These are phyloP conservation scores for Daubentonia madagascariensis DNA, from an alignment of 2,113 vertebrate genomes.

Conservation along the genomic window DNA sequence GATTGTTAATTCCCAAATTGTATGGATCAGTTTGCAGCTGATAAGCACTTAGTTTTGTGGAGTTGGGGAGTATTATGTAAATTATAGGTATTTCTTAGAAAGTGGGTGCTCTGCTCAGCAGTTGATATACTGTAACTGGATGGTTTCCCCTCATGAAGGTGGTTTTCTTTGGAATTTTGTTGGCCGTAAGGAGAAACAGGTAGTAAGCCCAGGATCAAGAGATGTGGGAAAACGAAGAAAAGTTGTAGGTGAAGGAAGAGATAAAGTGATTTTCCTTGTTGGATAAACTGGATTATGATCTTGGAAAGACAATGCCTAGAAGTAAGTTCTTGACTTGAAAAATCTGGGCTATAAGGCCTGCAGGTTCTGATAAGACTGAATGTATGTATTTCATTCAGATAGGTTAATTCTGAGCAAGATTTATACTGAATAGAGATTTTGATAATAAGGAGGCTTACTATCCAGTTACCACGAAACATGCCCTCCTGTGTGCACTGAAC, in stretches of 20 bases:
- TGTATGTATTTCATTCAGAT: neutral
- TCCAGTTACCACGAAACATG: neutral
- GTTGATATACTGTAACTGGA: neutral
- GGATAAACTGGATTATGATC: neutral
- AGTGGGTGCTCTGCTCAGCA: neutral
- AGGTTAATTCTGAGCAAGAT: neutral
- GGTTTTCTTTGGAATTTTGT: neutral
- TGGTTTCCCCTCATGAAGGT: neutral
- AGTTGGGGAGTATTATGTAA: neutral
- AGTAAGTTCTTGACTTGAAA: neutral
- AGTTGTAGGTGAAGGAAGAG: neutral
- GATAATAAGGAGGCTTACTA: neutral
- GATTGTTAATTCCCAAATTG: neutral
- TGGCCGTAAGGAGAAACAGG: neutral
- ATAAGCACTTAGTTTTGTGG: neutral
- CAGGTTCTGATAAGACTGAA: neutral
- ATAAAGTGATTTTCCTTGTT: neutral
- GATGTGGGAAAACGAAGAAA: neutral
- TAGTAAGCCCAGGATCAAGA: neutral
- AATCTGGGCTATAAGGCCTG: neutral
- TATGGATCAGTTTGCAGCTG: neutral
- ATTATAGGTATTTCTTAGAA: neutral
- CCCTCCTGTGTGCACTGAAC: neutral
- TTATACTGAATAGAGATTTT: constrained; percentile 1
- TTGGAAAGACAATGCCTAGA: neutral